Evolutionary conservation across 2,797 vertebrate genomes (phyloP), one percentile per base, ranked within the genome.

Genomic region (Falco concolor): DNA sequence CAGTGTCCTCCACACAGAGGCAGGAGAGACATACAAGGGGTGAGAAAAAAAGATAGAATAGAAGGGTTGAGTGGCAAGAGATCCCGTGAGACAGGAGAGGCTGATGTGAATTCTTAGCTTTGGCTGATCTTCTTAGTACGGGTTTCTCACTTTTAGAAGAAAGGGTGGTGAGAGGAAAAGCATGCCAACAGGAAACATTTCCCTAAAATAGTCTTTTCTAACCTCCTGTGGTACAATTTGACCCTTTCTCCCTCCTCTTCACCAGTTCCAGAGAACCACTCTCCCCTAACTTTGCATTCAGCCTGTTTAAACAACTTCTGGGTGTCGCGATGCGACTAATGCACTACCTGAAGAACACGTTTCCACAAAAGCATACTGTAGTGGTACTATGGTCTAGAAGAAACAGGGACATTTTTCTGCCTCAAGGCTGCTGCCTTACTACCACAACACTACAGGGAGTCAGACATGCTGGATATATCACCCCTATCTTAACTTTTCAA

Each of bases 271-370:
- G 47, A 83, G 47, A 67, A 38, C 18, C 44, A 5, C 10, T 84
- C 47, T 79, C 34, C 16, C 57, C 23, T 47, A 21, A n/a, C 21
- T 87, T 83, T 11, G 7, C 5, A 30, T 17, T 82, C 10, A 67
- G 23, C 16, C 42, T 21, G 25, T 49, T 65, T 24, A 90, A 90
- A 45, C 12, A 42, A 9, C 27, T 75, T 49, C 65, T 65, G 50
- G 8, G 34, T 20, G 5, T 23, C 0, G 0, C 47, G 20, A 68
- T 1, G 3, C 13, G 20, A 28, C 6, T 18, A 34, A 79, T 2
- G 28, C 20, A 5, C 8, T 25, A 50, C 49, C 13, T 57, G 78
- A 38, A 87, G 24, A 85, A 34, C 5, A 70, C 4, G 11, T 20
- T 49, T 34, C 44, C 38, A 52, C 44, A 52, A 42, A 88, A 63